Evolutionary conservation across 2,113 vertebrate genomes (phyloP).

Genomic region (Onychorhynchus coronatus): DNA sequence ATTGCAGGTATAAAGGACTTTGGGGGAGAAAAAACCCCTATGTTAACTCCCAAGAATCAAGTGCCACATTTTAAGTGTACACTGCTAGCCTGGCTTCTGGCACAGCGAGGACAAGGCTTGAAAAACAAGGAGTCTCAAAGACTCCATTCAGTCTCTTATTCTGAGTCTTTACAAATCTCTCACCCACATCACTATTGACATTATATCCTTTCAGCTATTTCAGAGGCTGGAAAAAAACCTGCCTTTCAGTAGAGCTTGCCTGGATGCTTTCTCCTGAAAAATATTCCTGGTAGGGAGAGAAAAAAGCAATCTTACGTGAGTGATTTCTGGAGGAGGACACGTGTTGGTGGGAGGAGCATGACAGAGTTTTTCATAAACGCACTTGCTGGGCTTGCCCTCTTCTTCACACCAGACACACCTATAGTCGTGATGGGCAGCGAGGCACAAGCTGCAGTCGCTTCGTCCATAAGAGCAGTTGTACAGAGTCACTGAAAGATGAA

Average conservation of each 20-base stretch:
- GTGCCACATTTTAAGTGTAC: neutral
- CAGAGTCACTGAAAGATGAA: constrained; percentile 80
- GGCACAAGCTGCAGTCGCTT: constrained; percentile 92
- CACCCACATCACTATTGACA: constrained; percentile 4
- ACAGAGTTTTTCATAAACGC: constrained; percentile 81
- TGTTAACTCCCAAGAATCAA: neutral
- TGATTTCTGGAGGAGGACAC: constrained; percentile 86
- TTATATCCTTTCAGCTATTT: constrained; percentile 43
- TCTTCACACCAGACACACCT: constrained; percentile 87
- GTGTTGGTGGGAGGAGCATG: neutral
- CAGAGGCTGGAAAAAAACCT: neutral
- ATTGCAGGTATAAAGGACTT: neutral
- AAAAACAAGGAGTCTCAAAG: constrained; percentile 39
- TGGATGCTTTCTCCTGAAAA: neutral
- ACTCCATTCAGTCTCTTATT: constrained; percentile 41
- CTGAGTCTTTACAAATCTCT: constrained; percentile 30
- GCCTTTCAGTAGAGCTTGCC: neutral
- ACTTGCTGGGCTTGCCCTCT: constrained; percentile 62
- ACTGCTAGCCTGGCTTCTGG: neutral
- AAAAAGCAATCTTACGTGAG: constrained; percentile 76
- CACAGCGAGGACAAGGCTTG: neutral
- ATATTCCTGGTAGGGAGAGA: neutral
- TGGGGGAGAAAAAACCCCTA: neutral
- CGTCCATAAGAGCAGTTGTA: constrained; percentile 93
- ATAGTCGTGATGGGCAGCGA: constrained; percentile 76